Conservation (phyloP, 2,113 vertebrate genomes). For the Quiscalus mexicanus region DNA sequence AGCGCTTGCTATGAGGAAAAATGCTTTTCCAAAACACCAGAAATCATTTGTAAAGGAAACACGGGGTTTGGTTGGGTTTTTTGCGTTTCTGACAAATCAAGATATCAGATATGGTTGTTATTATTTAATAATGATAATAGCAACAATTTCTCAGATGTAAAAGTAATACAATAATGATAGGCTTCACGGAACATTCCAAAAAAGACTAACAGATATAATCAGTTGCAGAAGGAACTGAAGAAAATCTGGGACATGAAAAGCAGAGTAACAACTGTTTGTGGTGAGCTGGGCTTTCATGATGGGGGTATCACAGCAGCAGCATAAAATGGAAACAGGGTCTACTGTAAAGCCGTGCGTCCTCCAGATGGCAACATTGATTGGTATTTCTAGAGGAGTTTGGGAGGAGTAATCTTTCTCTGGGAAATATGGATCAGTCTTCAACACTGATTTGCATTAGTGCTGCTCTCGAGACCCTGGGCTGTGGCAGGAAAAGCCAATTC, state of each 20-base stretch:
- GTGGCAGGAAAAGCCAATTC: neutral
- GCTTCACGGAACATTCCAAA: neutral
- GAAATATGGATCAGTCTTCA: neutral
- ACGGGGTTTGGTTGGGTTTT: neutral
- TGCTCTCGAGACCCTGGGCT: neutral
- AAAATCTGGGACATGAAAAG: conserved; percentile 62
- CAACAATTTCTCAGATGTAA: conserved; percentile 62
- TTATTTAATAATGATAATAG: conserved; percentile 64
- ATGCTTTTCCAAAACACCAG: neutral
- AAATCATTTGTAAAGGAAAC: conserved; percentile 24
- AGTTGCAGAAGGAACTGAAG: conserved; percentile 51
- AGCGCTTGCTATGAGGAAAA: neutral
- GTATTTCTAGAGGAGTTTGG: conserved; percentile 43
- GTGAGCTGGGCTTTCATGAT: conserved; percentile 54
- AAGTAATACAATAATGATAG: conserved; percentile 66
- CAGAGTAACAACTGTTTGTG: conserved; percentile 65
- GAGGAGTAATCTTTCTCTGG: neutral
- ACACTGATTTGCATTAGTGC: neutral
- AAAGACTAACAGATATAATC: conserved; percentile 64
- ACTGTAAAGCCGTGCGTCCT: conserved; percentile 61
- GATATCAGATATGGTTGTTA: conserved; percentile 43
- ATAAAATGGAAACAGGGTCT: conserved; percentile 56
- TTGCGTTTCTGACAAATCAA: neutral
- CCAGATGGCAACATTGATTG: conserved; percentile 73
- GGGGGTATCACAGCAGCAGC: conserved; percentile 55